These are phyloP conservation scores for Leuciscus waleckii DNA, from an alignment of 2,797 vertebrate genomes.

Conservation along the genomic window DNA sequence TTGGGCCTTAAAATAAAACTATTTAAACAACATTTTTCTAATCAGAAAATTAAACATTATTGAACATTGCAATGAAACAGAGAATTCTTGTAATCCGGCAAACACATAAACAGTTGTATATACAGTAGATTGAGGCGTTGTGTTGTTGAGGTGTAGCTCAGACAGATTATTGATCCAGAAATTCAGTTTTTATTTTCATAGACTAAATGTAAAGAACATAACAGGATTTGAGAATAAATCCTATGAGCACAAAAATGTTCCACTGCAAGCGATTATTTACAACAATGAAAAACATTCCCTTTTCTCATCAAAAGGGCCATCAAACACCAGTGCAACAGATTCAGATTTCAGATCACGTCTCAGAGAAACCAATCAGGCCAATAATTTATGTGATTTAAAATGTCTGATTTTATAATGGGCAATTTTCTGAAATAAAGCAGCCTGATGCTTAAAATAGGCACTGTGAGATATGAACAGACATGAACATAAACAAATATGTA, in stretches of 20 bases:
- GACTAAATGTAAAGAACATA: constrained; percentile 86
- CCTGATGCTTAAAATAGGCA: constrained; percentile 61
- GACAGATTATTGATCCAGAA: constrained; percentile 75
- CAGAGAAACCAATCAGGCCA: constrained; percentile 23
- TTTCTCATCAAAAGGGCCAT: constrained; percentile 72
- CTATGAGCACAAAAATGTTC: constrained; percentile 85
- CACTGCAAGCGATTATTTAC: constrained; percentile 84
- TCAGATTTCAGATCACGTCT: constrained; percentile 41
- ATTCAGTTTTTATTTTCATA: constrained; percentile 80
- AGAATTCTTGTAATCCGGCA: background rate
- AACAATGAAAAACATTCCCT: constrained; percentile 73
- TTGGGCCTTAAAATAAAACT: background rate
- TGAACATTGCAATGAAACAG: background rate
- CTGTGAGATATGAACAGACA: constrained; percentile 65
- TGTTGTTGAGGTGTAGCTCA: background rate
- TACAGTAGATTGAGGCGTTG: background rate
- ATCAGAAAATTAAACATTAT: background rate
- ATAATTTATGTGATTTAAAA: constrained; percentile 41
- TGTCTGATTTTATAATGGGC: constrained; percentile 54
- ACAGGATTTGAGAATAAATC: constrained; percentile 89
- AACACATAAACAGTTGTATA: background rate
- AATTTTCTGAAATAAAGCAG: constrained; percentile 50
- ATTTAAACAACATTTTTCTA: background rate
- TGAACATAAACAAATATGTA: constrained; percentile 60
- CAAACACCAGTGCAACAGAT: constrained; percentile 45